Evolutionary conservation across 2,888 invertebrate genomes (phyloP).

Genomic region (Proisotoma minuta): DNA sequence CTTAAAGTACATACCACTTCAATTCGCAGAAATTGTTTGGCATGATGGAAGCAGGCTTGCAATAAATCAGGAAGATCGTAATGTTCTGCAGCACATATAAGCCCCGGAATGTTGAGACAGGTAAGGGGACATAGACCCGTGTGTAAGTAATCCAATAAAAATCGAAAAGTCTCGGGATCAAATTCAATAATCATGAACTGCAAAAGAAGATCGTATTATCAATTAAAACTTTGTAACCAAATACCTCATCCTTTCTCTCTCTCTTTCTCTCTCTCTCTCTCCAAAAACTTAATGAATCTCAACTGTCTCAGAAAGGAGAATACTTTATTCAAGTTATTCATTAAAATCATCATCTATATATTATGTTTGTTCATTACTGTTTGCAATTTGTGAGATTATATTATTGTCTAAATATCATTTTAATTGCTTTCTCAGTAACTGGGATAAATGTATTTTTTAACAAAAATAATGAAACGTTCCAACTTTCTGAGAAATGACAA

Average conservation of each 20-base stretch:
- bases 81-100: conserved; percentile 90
- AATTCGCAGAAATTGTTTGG: conserved; percentile 85
- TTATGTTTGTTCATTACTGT: too few species aligned
- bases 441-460: too few species aligned
- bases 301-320: too few species aligned
- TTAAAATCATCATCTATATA: too few species aligned
- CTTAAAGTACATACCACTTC: conserved; percentile 65
- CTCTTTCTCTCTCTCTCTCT: too few species aligned
- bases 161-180: conserved; percentile 87
- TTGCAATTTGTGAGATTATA: too few species aligned
- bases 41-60: conserved; percentile 92
- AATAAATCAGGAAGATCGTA: conserved; percentile 86
- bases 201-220: not conserved
- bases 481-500: too few species aligned
- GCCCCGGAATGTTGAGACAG: conserved; percentile 84
- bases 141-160: conserved; percentile 83
- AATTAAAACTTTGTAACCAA: conserved; percentile 4
- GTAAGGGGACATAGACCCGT: conserved; percentile 88
- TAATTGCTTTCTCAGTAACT: too few species aligned
- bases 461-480: too few species aligned
- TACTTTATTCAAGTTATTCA: too few species aligned
- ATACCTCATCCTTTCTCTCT: not conserved
- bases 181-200: conserved; percentile 91
- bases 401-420: too few species aligned
- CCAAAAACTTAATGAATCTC: too few species aligned